Base-by-base conservation (phyloP, 2,888 invertebrate species). In the Eustalomyia histrio region DNA sequence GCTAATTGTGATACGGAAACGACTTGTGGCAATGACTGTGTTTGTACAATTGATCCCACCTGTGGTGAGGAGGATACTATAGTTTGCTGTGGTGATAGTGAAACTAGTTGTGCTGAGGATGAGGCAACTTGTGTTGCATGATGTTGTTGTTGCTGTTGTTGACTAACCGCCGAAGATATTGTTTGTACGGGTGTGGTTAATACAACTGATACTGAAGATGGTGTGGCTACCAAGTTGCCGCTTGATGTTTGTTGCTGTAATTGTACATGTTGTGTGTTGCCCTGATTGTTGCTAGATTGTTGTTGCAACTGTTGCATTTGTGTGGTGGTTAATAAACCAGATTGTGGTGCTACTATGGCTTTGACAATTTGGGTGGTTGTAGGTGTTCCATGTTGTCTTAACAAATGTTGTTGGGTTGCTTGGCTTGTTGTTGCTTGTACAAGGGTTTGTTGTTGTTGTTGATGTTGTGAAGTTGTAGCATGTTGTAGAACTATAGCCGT, bases 291-390 rank as follows among this genome's bases (percentile, higher is more conserved):
- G 21, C 74, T 72, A 10, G 73, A 21, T 4, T 86, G 83, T 6
- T 84, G 68, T 65, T 88, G 89, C 72, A 92, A 91, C 47, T 92
- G 90, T 6, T 92, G 91, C 78, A 92, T 90, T 47, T 92, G 92
- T 0, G 92, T 92, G 2, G 92, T 91, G 2, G 87, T 88, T 3
- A 90, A 80, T 12, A 86, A 39, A 1, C 86, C 85, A 0, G 86
- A 83, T 35, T 87, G 86, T 0, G 88, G 87, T 1, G 90, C 87
- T 8, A 91, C 90, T 76, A 91, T 89, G 0, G 91, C 88, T 83
- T 91, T 91, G 1, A 91, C 90, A 76, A 91, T 86, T 83, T 91
- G 91, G 1, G 87, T 76, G 9, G 78, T 71, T 0, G 82, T 73
- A 17, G 84, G 83, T 3, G 89, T 88, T 58, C 91, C 91, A 68